Conservation (phyloP, 2,113 vertebrate genomes). For the Oncorhynchus mykiss region DNA sequence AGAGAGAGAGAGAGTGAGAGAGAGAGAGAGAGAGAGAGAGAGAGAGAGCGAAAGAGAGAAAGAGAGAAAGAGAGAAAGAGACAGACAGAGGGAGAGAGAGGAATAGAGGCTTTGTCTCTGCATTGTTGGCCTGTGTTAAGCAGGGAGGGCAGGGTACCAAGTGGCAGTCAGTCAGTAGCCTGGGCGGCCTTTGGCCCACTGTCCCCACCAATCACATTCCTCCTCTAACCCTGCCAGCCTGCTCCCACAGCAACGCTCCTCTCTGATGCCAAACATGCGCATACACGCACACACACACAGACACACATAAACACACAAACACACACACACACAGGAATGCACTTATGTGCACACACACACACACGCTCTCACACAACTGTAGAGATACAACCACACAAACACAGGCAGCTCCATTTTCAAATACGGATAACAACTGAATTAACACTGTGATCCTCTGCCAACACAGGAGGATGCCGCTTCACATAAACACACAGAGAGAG, state of each 20-base stretch:
- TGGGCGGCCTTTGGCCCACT: slow-evolving; percentile 63
- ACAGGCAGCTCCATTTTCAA: slow-evolving; percentile 65
- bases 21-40: neutral
- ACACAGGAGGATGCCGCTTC: slow-evolving; percentile 48
- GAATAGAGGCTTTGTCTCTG: slow-evolving; percentile 48
- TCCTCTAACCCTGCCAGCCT: slow-evolving; percentile 48
- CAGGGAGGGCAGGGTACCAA: slow-evolving; percentile 54
- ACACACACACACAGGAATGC: slow-evolving; percentile 18
- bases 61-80: neutral
- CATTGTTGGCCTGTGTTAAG: slow-evolving; percentile 62
- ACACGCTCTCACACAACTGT: neutral
- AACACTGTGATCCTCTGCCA: slow-evolving; percentile 66
- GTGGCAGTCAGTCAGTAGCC: slow-evolving; percentile 54
- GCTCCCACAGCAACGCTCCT: slow-evolving; percentile 57
- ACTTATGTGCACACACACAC: no score
- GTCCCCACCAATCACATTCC: slow-evolving; percentile 66
- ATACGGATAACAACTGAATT: slow-evolving; percentile 71
- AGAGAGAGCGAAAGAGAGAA: neutral
- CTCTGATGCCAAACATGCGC: slow-evolving; percentile 50
- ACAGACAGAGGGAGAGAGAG: neutral
- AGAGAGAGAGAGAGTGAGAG: neutral
- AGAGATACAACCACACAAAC: slow-evolving; percentile 7
- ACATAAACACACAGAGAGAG: no score
- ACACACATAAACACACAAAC: slow-evolving; percentile 14
- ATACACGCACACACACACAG: slow-evolving; percentile 11